These are phyloP conservation scores for Leucopsar rothschildi DNA, from an alignment of 2,113 vertebrate species.

Conservation along the genomic window DNA sequence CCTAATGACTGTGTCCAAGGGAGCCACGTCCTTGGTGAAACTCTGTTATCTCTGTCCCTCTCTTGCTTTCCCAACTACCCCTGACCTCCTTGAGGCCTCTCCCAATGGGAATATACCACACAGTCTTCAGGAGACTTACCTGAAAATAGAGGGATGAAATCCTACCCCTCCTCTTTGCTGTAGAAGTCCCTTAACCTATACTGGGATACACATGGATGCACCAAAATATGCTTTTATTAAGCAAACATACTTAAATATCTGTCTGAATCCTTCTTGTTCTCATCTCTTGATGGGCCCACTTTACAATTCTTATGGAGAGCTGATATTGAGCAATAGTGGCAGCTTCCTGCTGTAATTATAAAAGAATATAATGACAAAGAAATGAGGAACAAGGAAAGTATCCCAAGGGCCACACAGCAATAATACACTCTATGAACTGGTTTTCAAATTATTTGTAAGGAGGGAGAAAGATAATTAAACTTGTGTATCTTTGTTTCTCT, in stretches of 20 bases:
- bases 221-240: neutral
- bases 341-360: neutral
- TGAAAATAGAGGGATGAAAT: neutral
- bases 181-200: neutral
- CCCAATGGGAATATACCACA: neutral
- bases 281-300: neutral
- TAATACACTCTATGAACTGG: neutral
- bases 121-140: neutral
- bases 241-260: neutral
- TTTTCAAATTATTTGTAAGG: neutral
- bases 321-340: neutral
- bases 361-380: neutral
- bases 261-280: neutral
- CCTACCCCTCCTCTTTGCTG: neutral
- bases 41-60: neutral
- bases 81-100: neutral
- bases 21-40: neutral
- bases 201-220: neutral
- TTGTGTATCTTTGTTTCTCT: neutral
- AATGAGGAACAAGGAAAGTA: neutral
- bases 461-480: neutral
- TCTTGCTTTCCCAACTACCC: neutral
- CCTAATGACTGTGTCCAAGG: neutral
- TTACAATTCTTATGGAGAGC: neutral
- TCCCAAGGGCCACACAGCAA: accelerated